Base-by-base conservation (phyloP, 2,113 vertebrate species). In the Gopherus flavomarginatus region DNA sequence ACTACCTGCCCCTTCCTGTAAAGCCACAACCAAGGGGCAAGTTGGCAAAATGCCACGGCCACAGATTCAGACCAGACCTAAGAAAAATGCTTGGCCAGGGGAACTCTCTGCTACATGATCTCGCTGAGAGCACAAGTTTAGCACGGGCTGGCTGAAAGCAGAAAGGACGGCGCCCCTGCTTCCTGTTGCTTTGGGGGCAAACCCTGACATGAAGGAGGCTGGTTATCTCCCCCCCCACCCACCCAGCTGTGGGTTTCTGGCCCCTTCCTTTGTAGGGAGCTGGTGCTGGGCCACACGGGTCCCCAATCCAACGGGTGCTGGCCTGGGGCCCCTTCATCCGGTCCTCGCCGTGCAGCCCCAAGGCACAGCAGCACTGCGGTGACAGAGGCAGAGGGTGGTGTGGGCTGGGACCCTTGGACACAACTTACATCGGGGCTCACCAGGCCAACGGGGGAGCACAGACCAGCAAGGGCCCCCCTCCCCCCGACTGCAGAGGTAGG, bases 291-390 rank as follows among this genome's bases (percentile, higher is more conserved):
- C 44, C 7, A 8, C 5, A 27, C 11, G 3, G 16, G 35, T 38
- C 14, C 65, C 65, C 9, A 12, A 27, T 27, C 29, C 12, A n/a
- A 3, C 1, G 3, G 14, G 5, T 59, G 54, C 83, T 62, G 84
- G 47, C 24, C 65, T 2, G 6, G 42, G 17, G 38, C 44, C 52
- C 83, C 86, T 86, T 38, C 4, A 31, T n/a, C 22, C 44, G 13
- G 9, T 96, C 96, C 97, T 95, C 86, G 94, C 89, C 93, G 91
- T 56, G 97, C 95, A 96, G 92, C 86, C 79, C 87, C 0, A 35
- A 91, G 54, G 8, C 2, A 2, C 12, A 52, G 50, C 24, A 3
- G 49, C 8, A 1, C 24, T 26, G 24, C 2, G 10, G 54, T 10
- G 54, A 11, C 1, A 2, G 42, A 85, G 53, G n/a, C 27, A 1